These are phyloP conservation scores for human DNA, from an alignment of 2,113 vertebrate species.

Conservation along the genomic window DNA sequence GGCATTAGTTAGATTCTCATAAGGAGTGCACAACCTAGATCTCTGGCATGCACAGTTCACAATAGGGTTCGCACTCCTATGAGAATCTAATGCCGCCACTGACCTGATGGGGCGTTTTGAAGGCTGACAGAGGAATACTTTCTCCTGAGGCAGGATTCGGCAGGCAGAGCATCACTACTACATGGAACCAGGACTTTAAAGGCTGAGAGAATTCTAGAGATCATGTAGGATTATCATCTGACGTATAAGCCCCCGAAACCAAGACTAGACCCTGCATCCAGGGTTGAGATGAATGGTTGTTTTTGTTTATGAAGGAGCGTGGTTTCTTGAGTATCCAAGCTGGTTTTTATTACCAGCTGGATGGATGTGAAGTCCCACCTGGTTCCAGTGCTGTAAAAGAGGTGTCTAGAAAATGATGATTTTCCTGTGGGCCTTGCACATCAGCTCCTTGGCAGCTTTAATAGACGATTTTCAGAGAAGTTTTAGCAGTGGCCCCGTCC, in stretches of 20 bases:
- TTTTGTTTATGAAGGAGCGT: not conserved
- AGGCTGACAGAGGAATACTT: not conserved
- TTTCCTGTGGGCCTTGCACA: not conserved
- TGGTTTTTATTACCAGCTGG: not conserved
- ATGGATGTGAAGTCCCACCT: not conserved
- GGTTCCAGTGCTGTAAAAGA: not conserved
- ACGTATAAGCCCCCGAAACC: not conserved
- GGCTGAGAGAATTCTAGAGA: slow-evolving; percentile 9
- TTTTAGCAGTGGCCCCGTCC: not conserved
- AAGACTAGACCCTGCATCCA: not conserved
- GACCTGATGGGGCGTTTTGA: not conserved
- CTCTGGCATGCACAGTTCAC: too few relatives aligned
- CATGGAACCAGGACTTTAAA: slow-evolving; percentile 29
- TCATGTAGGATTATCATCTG: slow-evolving; percentile 3
- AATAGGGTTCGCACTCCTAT: too few relatives aligned
- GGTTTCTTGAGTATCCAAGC: not conserved
- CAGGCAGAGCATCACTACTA: slow-evolving; percentile 21
- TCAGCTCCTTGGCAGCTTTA: not conserved
- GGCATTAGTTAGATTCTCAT: too few relatives aligned
- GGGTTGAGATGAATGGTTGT: not conserved
- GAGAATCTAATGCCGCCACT: too few relatives aligned
- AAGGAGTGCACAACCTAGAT: too few relatives aligned
- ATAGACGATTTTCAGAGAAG: not conserved
- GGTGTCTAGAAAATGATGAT: not conserved
- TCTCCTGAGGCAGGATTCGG: not conserved